Percentiles rank a stretch among this genome's conserved stretches.
Conservation (phyloP, 2,113 vertebrate species). For the Ptilorrhoa leucosticta region DNA sequence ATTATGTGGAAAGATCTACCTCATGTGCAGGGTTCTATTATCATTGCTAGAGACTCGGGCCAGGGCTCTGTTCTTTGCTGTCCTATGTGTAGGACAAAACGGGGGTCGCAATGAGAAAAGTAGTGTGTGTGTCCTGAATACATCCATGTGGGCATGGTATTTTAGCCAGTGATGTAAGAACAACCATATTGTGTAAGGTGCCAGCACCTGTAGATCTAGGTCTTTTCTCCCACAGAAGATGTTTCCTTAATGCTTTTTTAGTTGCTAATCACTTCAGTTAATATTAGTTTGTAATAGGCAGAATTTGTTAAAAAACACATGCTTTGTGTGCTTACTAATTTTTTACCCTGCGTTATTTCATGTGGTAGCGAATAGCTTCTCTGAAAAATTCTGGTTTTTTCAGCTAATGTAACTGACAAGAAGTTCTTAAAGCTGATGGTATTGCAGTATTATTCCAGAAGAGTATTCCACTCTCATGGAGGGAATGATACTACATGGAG, state of each 20-base stretch:
- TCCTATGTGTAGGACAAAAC: background rate
- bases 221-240: background rate
- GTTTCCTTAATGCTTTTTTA: background rate
- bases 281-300: background rate
- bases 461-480: background rate
- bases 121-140: background rate
- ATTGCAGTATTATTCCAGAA: background rate
- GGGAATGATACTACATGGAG: background rate
- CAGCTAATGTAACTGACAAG: background rate
- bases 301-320: background rate
- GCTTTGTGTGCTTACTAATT: background rate
- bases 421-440: background rate
- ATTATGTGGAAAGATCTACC: background rate
- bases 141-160: background rate
- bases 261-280: background rate
- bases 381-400: background rate
- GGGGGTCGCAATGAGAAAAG: background rate
- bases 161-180: background rate
- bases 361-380: background rate
- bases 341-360: background rate
- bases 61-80: background rate
- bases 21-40: fast-evolving
- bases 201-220: background rate
- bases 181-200: background rate
- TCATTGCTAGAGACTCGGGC: background rate